Percentiles rank a stretch among this genome's conserved stretches.
Evolutionary conservation across 2,888 invertebrate species (phyloP).

Genomic region (Drosophila dives): DNA sequence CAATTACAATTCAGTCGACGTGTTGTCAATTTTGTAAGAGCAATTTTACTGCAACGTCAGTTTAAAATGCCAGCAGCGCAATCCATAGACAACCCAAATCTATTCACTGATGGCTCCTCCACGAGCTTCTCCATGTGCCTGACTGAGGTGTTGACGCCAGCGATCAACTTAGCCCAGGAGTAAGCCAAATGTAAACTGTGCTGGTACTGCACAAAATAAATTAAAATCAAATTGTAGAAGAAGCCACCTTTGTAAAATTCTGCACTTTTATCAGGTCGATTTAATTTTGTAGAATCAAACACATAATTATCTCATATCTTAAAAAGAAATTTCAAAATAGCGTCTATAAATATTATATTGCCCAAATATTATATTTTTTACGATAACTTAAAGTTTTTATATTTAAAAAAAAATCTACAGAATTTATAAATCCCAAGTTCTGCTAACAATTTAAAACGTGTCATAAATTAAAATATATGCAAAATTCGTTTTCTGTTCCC

Average conservation of each 20-base stretch:
- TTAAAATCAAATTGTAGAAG: neutral
- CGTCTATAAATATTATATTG: neutral
- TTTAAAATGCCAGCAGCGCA: conserved; percentile 22
- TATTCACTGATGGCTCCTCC: conserved; percentile 19
- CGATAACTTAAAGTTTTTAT: neutral
- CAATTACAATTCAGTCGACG: conserved; percentile 27
- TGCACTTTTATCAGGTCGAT: neutral
- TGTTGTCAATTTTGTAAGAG: conserved; percentile 54
- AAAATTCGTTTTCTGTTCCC: fast-evolving
- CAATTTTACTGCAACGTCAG: conserved; percentile 48
- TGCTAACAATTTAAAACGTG: neutral
- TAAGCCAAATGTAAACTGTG: conserved; percentile 2
- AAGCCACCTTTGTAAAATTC: neutral
- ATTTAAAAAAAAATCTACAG: fast-evolving
- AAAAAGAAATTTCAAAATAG: neutral
- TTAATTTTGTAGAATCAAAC: neutral
- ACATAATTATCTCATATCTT: neutral
- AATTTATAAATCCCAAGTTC: neutral
- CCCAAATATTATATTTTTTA: neutral
- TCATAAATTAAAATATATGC: neutral
- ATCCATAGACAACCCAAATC: conserved; percentile 32
- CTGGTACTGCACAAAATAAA: neutral
- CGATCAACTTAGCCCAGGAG: conserved; percentile 6
- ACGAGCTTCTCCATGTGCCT: conserved; percentile 16
- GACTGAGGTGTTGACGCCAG: conserved; percentile 49